Base-by-base conservation (phyloP, 2,888 invertebrate species). In the Coecobrya sp. region DNA sequence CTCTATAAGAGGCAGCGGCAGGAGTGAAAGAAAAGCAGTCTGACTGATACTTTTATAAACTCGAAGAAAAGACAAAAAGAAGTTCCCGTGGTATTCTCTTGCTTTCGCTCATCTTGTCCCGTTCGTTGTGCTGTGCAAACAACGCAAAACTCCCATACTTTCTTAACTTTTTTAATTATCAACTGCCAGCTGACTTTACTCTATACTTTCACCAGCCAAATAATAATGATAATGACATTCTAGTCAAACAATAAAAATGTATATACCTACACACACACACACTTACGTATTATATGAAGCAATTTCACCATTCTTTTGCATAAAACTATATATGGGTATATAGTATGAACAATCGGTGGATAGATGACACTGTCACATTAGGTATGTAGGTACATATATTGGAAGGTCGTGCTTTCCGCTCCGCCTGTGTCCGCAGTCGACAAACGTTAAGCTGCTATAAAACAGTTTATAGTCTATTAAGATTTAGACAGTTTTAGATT, bases 81-180 rank as follows among this genome's bases (percentile, higher is more conserved):
- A 85, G 45, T 85, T 85, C 22, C 68, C n/a, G 4, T 19, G 11
- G 25, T 8, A 7, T 59, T 55, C 22, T 45, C 27, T 45, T 13
- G 62, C 52, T 70, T 70, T 68, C 25, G 22, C 49, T 62, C 27
- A 16, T 70, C 36, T 8, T 42, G 13, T 13, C 25, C 30, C 62
- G n/a, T 45, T 85, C 7, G 52, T 42, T 79, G 3, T 13, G 68
- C 68, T 16, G 42, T 1, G 36, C 19, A 30, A 22, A 62, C 59
- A 90, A 85, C 27, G 62, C 42, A 76, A 84, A 89, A 89, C 84
- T 90, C 79, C 42, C 81, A 65, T 65, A 86, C 91, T 86, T 91
- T 68, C 91, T 91, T 91, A 91, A 91, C 91, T 91, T 91, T 91
- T 91, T 91, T 86, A 91, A 91, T 91, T 86, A 91, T 91, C 91